phyloP scores from a whole-genome alignment of 2,113 vertebrate species.

The Syngnathus floridae region DNA sequence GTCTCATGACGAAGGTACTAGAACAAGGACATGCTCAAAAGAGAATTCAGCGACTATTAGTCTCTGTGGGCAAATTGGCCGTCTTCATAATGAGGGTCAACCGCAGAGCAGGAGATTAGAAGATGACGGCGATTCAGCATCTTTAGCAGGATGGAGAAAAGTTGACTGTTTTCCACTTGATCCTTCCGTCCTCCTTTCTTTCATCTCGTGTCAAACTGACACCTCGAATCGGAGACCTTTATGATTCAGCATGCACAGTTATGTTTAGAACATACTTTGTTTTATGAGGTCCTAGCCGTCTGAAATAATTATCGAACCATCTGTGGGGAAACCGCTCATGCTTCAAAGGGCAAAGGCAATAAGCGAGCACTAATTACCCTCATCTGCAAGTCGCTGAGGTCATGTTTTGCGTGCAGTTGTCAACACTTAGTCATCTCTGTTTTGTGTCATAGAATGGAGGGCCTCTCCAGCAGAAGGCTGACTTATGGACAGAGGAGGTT shows the following conservation, averaged over 20 bases:
- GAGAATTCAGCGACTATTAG: conserved; percentile 7
- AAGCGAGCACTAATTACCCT: not conserved
- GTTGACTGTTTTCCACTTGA: conserved; percentile 7
- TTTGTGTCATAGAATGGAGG: conserved; percentile 48
- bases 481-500: conserved; percentile 57
- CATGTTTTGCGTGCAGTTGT: not conserved
- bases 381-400: not conserved
- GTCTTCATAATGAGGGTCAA: not conserved
- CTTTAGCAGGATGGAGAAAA: not conserved
- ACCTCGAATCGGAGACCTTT: not conserved
- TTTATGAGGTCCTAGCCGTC: not conserved
- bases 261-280: too few relatives aligned
- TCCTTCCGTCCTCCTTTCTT: not conserved
- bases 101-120: not conserved
- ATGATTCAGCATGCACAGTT: too few relatives aligned
- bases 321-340: not conserved
- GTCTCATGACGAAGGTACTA: conserved; percentile 69
- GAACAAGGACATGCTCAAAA: not conserved
- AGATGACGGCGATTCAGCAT: not conserved
- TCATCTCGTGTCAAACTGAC: conserved; percentile 3
- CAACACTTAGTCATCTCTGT: not conserved
- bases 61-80: not conserved
- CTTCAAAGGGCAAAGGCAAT: not conserved
- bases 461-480: conserved; percentile 53
- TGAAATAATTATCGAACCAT: conserved; percentile 4